Percentiles rank a stretch among this genome's conserved stretches.
Evolutionary conservation across 2,888 invertebrate genomes (phyloP).

Genomic region (Salticus scenicus): DNA sequence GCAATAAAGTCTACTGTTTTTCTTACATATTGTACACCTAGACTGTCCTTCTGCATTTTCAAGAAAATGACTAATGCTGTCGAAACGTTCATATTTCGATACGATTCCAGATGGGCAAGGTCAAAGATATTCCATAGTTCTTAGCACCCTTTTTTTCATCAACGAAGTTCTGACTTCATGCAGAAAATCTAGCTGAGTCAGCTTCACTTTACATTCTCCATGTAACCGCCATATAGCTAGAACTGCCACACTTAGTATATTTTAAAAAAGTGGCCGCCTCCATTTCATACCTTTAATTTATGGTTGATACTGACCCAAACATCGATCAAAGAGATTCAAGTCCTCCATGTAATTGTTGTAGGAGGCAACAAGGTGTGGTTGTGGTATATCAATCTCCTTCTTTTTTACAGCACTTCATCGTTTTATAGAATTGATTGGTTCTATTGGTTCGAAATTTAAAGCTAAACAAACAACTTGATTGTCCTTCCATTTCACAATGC

Average conservation of each 20-base stretch:
- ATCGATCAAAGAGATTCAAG: background rate
- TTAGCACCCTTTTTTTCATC: background rate
- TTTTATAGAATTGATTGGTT: background rate
- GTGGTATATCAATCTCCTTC: too few relatives aligned
- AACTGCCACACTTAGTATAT: too few relatives aligned
- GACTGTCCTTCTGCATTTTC: background rate
- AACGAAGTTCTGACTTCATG: too few relatives aligned
- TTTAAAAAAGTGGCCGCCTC: too few relatives aligned
- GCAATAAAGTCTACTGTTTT: too few relatives aligned
- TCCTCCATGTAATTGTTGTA: conserved; percentile 4
- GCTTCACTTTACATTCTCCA: background rate
- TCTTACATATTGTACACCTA: too few relatives aligned
- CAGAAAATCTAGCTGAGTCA: background rate
- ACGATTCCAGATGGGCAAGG: background rate
- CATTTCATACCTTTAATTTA: conserved; percentile 2
- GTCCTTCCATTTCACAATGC: background rate
- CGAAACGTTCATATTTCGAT: background rate
- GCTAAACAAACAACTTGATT: too few relatives aligned
- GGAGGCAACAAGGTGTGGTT: too few relatives aligned
- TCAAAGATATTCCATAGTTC: background rate
- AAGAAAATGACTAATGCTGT: background rate
- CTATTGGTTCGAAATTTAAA: background rate
- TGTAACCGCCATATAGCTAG: background rate
- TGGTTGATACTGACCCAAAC: background rate
- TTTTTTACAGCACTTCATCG: background rate